A percentile compares a stretch with the other conserved stretches of the same genome.
These are phyloP conservation scores for Invenusta paracnida DNA, from an alignment of 2,888 invertebrate species.

Conservation along the genomic window DNA sequence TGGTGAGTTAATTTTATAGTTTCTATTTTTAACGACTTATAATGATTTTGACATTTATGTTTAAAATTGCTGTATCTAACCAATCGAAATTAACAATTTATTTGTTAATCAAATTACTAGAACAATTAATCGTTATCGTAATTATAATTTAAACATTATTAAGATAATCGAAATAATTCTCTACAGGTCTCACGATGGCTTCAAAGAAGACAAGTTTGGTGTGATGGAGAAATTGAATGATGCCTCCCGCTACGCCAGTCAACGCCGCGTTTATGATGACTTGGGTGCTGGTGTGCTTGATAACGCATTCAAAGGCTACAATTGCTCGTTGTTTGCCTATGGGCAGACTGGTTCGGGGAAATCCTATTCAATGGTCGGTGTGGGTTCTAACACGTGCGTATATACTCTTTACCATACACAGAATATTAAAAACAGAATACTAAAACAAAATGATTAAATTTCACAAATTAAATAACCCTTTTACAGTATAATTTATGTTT, in stretches of 20 bases:
- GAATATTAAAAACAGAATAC: too few relatives aligned
- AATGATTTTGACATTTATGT: too few relatives aligned
- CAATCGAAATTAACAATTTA: too few relatives aligned
- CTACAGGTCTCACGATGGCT: constrained; percentile 60
- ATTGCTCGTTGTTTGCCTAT: constrained; percentile 58
- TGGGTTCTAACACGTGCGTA: constrained; percentile 54
- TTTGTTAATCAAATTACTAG: too few relatives aligned
- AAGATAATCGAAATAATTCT: not conserved
- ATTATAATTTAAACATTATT: not conserved
- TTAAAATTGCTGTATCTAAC: too few relatives aligned
- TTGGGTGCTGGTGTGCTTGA: constrained; percentile 55
- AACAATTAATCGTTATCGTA: too few relatives aligned
- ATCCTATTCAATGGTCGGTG: constrained; percentile 58
- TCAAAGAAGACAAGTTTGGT: constrained; percentile 51
- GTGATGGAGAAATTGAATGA: constrained; percentile 51
- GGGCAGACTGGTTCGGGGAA: constrained; percentile 59
- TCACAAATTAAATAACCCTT: too few relatives aligned
- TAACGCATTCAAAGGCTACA: constrained; percentile 58
- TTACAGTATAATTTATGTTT: too few relatives aligned
- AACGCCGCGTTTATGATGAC: constrained; percentile 55
- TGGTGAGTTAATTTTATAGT: too few relatives aligned
- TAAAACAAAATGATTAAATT: too few relatives aligned
- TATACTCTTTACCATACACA: too few relatives aligned
- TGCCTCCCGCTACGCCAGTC: constrained; percentile 46
- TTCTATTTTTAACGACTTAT: too few relatives aligned